phyloP scores from a whole-genome alignment of 1,140 invertebrate genomes.

The Dreissena polymorpha region DNA sequence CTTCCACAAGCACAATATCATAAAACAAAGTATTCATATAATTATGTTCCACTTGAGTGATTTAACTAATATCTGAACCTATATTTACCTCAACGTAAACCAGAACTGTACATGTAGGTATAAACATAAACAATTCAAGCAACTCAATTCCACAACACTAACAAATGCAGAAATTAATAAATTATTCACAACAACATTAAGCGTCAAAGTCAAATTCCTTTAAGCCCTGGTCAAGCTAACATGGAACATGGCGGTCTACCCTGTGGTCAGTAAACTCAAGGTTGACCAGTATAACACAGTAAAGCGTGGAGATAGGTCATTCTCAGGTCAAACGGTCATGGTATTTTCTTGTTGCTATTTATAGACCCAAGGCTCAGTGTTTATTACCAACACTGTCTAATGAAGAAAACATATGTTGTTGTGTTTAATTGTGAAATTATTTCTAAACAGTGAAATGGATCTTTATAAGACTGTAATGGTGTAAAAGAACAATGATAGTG shows the following conservation, averaged over 20 bases:
- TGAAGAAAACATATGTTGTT: too few species aligned
- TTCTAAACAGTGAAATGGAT: too few species aligned
- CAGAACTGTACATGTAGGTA: not conserved
- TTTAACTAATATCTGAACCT: too few species aligned
- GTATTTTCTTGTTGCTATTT: slow-evolving; percentile 37
- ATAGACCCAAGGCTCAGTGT: slow-evolving; percentile 20
- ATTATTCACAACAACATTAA: not conserved
- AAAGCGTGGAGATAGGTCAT: slow-evolving; percentile 20
- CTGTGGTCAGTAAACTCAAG: not conserved
- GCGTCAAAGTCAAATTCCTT: not conserved
- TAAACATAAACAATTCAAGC: not conserved
- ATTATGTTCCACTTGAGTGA: too few species aligned
- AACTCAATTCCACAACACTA: not conserved
- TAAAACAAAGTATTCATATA: too few species aligned
- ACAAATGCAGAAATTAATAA: not conserved
- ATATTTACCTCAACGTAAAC: not conserved
- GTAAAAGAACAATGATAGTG: too few species aligned
- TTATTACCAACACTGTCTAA: not conserved
- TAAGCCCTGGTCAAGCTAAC: not conserved
- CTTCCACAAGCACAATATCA: too few species aligned
- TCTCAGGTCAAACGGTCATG: slow-evolving; percentile 33
- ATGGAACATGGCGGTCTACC: not conserved
- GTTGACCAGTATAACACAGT: slow-evolving; percentile 34
- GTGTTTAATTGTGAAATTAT: too few species aligned
- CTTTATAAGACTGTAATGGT: too few species aligned